Percentiles rank a stretch among this genome's conserved stretches.
Evolutionary conservation across 92 coral and sea anemone species (phyloP).

Genomic region (Phenganax subtilis): DNA sequence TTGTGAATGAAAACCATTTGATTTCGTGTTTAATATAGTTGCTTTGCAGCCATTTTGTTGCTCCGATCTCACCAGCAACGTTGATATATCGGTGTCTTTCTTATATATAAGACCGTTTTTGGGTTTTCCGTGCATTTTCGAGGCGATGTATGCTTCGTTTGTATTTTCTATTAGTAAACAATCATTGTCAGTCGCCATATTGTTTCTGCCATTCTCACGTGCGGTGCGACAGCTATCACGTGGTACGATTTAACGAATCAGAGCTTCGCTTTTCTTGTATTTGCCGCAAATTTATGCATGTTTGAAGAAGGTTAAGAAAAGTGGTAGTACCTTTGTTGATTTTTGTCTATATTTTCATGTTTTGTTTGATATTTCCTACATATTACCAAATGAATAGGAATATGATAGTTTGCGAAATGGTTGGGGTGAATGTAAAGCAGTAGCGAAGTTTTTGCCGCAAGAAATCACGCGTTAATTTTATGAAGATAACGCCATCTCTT

Average conservation of each 20-base stretch:
- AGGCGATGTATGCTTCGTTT: neutral
- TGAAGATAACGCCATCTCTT: too few species aligned
- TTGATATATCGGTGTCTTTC: neutral
- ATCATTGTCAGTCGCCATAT: slow-evolving; percentile 53
- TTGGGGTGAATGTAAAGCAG: too few species aligned
- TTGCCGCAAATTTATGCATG: too few species aligned
- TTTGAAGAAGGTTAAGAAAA: too few species aligned
- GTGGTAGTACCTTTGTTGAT: too few species aligned
- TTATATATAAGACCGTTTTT: slow-evolving; percentile 22
- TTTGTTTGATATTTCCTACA: too few species aligned
- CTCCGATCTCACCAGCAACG: neutral
- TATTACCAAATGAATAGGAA: too few species aligned
- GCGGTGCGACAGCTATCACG: slow-evolving; percentile 22
- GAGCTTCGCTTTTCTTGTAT: too few species aligned
- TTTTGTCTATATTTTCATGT: too few species aligned
- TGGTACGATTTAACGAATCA: slow-evolving; percentile 39
- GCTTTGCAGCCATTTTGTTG: slow-evolving; percentile 16
- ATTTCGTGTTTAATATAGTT: slow-evolving; percentile 14
- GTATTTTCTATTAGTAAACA: neutral
- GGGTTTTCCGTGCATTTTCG: slow-evolving; percentile 20
- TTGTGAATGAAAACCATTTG: slow-evolving; percentile 48
- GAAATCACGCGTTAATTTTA: too few species aligned
- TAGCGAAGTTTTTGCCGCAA: too few species aligned
- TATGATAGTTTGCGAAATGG: too few species aligned
- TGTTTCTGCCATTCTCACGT: slow-evolving; percentile 42